Percentiles rank a stretch among this genome's conserved stretches.
Evolutionary conservation across 2,797 vertebrate species (phyloP).

Genomic region (Acrossocheilus wenchowensis): DNA sequence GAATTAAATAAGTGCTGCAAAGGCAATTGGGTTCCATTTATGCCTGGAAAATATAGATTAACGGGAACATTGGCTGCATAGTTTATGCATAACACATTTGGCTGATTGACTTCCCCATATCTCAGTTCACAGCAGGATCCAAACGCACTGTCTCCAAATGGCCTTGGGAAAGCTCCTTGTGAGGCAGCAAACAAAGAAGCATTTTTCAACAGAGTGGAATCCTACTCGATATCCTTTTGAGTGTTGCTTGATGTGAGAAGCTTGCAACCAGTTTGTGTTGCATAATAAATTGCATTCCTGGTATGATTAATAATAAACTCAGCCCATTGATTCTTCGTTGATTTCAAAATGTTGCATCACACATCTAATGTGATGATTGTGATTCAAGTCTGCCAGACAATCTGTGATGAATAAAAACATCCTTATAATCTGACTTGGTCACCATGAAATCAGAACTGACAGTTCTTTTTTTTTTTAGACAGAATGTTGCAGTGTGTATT

Average conservation of each 20-base stretch:
- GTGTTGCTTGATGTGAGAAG: not conserved
- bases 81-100: not conserved
- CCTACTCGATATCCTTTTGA: slow-evolving; percentile 94
- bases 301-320: not conserved
- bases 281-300: not conserved
- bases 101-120: slow-evolving; percentile 41
- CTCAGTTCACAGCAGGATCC: slow-evolving; percentile 76
- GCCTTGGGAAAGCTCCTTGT: slow-evolving; percentile 71
- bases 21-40: not conserved
- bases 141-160: slow-evolving; percentile 71
- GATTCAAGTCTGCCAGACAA: not conserved
- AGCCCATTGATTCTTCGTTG: not conserved
- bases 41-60: not conserved
- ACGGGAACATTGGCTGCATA: not conserved
- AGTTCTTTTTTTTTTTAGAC: not conserved
- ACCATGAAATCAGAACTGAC: slow-evolving; percentile 11
- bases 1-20: not conserved
- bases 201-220: slow-evolving; percentile 90
- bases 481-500: not conserved
- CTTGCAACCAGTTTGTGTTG: not conserved
- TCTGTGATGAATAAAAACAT: not conserved
- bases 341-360: not conserved
- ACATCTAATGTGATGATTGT: not conserved
- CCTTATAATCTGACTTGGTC: not conserved
- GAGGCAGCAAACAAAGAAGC: slow-evolving; percentile 90